phyloP scores from a whole-genome alignment of 92 coral and sea anemone genomes.

The Phenganax subtilis region DNA sequence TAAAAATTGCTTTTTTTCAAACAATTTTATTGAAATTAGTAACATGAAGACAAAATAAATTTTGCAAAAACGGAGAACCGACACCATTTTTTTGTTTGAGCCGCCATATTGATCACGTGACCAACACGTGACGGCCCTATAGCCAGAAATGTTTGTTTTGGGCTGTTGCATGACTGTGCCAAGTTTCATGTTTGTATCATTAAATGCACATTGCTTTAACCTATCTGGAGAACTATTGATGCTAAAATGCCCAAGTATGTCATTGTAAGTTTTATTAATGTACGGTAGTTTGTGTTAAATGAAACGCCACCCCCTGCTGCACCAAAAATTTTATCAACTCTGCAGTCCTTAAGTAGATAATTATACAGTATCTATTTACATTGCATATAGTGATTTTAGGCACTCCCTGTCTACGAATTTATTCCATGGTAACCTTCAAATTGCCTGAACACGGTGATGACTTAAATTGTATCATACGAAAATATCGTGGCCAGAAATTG shows the following conservation, averaged over 20 bases:
- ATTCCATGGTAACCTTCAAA: too few species aligned
- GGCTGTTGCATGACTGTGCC: neutral
- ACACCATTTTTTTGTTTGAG: neutral
- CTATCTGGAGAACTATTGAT: neutral
- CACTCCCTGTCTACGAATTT: too few species aligned
- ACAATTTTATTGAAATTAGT: too few species aligned
- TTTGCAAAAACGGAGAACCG: too few species aligned
- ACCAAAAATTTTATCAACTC: too few species aligned
- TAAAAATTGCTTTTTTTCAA: too few species aligned
- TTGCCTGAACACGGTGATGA: neutral
- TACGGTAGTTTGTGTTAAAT: too few species aligned
- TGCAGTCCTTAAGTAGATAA: too few species aligned
- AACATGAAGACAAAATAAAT: too few species aligned
- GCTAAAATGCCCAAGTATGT: conserved; percentile 24
- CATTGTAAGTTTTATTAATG: neutral
- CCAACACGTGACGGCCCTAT: conserved; percentile 12
- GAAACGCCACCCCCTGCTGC: too few species aligned
- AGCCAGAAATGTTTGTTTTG: conserved; percentile 5
- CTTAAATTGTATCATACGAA: neutral
- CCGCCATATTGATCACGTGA: conserved; percentile 1
- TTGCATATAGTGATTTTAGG: neutral
- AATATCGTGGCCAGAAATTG: too few species aligned
- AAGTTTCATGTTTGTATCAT: conserved; percentile 7
- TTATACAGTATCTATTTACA: too few species aligned
- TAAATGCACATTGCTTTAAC: conserved; percentile 4